Conservation (phyloP, 2,797 vertebrate genomes). For the Melanotaenia trifasciata region DNA sequence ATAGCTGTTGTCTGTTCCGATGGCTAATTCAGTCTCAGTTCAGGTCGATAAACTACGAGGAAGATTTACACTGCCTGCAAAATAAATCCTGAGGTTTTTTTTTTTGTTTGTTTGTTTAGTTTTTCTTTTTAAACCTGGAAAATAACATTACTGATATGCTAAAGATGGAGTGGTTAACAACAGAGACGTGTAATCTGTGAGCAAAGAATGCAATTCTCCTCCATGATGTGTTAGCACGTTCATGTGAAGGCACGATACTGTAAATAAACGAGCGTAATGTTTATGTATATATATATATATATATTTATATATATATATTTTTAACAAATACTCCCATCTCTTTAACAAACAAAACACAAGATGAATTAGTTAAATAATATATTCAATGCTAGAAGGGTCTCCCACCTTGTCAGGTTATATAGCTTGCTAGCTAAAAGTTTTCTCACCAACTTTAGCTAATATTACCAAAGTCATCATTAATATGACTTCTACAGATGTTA, state of each 20-base stretch:
- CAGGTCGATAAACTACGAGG: not conserved
- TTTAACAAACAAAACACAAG: not conserved
- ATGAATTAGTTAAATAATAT: not conserved
- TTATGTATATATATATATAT: no score
- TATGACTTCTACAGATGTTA: not conserved
- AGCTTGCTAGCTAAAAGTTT: constrained; percentile 6
- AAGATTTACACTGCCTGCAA: not conserved
- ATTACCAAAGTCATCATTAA: not conserved
- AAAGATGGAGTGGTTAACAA: not conserved
- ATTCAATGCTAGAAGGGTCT: no score
- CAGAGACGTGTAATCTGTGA: not conserved
- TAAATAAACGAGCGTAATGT: not conserved
- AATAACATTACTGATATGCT: constrained; percentile 19
- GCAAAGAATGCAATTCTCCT: not conserved
- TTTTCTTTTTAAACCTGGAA: not conserved
- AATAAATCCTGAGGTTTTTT: constrained; percentile 36
- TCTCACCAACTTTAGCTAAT: no score
- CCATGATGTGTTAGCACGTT: constrained; percentile 5
- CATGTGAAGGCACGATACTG: constrained; percentile 21
- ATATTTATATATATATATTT: no score
- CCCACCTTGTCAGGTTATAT: not conserved
- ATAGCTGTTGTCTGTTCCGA: constrained; percentile 10
- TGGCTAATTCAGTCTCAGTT: constrained; percentile 31
- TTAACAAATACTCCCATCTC: not conserved
- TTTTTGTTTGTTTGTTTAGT: constrained; percentile 6